Evolutionary conservation across 2,797 vertebrate genomes (phyloP).

Genomic region (Pseudotriccus pelzelni): DNA sequence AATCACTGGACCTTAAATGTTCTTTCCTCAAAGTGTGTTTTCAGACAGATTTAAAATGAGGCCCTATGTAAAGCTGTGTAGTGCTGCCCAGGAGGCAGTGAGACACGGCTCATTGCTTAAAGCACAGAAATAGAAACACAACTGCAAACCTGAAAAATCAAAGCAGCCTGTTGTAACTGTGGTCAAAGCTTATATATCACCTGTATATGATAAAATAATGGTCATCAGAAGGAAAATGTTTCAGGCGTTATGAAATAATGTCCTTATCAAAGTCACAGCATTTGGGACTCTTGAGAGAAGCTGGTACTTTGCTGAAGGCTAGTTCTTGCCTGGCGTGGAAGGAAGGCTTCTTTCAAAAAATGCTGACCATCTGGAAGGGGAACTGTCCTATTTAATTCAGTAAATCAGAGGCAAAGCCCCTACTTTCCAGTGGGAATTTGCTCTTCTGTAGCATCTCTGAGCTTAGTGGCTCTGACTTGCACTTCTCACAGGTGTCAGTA

Average conservation of each 20-base stretch:
- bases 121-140: constrained; percentile 33
- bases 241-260: neutral
- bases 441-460: neutral
- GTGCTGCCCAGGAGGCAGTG: neutral
- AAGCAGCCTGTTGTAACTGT: neutral
- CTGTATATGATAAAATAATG: neutral
- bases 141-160: neutral
- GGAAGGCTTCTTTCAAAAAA: neutral
- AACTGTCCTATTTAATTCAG: neutral
- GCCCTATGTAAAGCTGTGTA: neutral
- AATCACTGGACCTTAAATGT: constrained; percentile 36
- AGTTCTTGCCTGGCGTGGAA: neutral
- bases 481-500: neutral
- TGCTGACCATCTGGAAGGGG: neutral
- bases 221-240: neutral
- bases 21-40: constrained; percentile 62
- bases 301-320: neutral
- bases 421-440: neutral
- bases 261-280: neutral
- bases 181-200: neutral
- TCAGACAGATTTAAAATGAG: constrained; percentile 19
- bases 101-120: neutral
- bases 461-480: neutral
- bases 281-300: neutral
- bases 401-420: neutral